Evolutionary conservation across 2,797 vertebrate genomes (phyloP), one percentile per base, ranked within the genome.

Genomic region (Cephalopachus bancanus): DNA sequence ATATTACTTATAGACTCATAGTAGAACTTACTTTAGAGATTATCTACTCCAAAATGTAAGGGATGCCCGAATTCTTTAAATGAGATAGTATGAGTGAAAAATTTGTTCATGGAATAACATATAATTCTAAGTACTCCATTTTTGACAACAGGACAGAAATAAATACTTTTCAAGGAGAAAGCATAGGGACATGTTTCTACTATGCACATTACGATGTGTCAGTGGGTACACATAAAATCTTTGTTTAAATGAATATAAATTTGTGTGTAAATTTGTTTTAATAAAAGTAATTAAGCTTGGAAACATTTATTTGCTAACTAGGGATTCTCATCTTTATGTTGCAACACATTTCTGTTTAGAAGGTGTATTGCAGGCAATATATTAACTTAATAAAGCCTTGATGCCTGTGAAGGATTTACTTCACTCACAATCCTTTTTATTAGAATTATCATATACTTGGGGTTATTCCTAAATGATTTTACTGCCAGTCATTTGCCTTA

Each of bases 91-190:
- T 44, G 19, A 76, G 9, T 75, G 16, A 83, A 57, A 87, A 59
- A 8, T 51, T 81, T 62, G 26, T 75, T 93, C 53, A 71, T 72
- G 26, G 22, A 55, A 83, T 55, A 84, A 74, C 44, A 60, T 4
- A 44, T 51, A 89, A 84, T 84, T 5, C 49, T 53, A 51, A 57
- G 10, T 72, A 22, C 22, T 64, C 76, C 64, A 55, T 28, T 93
- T 93, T 78, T 91, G 71, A 72, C 24, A 93, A 81, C 62, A 95
- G 24, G 49, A 64, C 5, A 81, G 33, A 83, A 75, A 87, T 11
- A 9, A 87, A 51, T 14, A 57, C 86, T 57, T 71, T 64, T 93
- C 53, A 62, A 37, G 64, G 33, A 93, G 33, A 51, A 93, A 78
- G 24, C 8, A 44, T 10, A 71, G 44, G 14, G 44, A 49, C 53